A percentile compares a stretch with the other conserved stretches of the same genome.
Evolutionary conservation across 2,797 vertebrate genomes (phyloP).

Genomic region (Cuculus canorus): DNA sequence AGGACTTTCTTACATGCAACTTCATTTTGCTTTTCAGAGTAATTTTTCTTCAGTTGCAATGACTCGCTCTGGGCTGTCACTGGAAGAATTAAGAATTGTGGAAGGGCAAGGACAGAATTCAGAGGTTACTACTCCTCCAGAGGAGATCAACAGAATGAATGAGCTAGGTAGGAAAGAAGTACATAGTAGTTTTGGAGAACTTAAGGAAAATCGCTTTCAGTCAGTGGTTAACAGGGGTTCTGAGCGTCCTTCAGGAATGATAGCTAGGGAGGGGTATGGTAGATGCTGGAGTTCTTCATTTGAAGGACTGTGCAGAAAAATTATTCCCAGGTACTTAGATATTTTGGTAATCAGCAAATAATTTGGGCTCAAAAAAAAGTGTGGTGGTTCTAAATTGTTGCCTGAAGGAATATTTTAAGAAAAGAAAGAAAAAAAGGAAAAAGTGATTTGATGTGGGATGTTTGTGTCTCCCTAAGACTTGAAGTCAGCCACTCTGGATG

Average conservation of each 20-base stretch:
- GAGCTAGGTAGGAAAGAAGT: slow-evolving; percentile 84
- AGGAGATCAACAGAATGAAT: slow-evolving; percentile 92
- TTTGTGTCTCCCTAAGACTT: slow-evolving; percentile 79
- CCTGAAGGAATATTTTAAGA: neutral
- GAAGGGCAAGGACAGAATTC: slow-evolving; percentile 97
- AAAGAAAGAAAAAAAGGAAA: neutral
- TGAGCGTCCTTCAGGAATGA: neutral
- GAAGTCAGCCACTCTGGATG: slow-evolving; percentile 86
- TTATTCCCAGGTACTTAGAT: neutral
- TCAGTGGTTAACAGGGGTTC: neutral
- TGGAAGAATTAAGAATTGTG: slow-evolving; percentile 96
- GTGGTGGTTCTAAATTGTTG: neutral
- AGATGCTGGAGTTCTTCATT: neutral
- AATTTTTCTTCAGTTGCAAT: slow-evolving; percentile 87
- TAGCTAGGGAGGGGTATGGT: neutral
- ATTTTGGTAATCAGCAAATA: neutral
- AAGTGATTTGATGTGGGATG: neutral
- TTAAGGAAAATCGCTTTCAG: neutral
- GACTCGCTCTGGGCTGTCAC: slow-evolving; percentile 90
- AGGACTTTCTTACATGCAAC: neutral
- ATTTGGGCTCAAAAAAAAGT: neutral
- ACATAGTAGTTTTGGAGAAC: neutral
- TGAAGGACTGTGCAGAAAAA: neutral
- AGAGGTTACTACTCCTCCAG: slow-evolving; percentile 90
- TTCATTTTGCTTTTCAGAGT: slow-evolving; percentile 76